Conservation (phyloP, 2,113 vertebrate genomes). For the Hymenochirus boettgeri region DNA sequence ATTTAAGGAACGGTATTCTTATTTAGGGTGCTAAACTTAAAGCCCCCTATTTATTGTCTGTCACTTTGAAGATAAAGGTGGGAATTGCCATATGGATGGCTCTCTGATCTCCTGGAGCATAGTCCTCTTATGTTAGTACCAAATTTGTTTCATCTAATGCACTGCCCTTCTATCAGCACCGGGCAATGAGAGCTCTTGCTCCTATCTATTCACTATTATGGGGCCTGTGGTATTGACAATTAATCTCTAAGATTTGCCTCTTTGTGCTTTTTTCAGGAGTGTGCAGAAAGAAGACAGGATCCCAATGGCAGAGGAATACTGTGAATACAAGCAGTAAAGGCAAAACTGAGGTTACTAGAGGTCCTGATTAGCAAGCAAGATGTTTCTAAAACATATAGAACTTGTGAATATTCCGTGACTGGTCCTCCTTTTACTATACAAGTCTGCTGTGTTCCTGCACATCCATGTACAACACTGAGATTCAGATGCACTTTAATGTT, state of each 20-base stretch:
- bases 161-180: too few relatives aligned
- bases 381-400: conserved; percentile 79
- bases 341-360: conserved; percentile 82
- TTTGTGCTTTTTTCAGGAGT: conserved; percentile 58
- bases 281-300: conserved; percentile 88
- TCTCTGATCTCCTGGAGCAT: too few relatives aligned
- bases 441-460: conserved; percentile 55
- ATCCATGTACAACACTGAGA: conserved; percentile 63
- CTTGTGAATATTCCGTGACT: conserved; percentile 35
- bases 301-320: conserved; percentile 86
- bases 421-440: conserved; percentile 32
- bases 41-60: too few relatives aligned
- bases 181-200: neutral
- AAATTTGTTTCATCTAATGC: too few relatives aligned
- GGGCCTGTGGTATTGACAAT: too few relatives aligned
- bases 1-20: too few relatives aligned
- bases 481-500: conserved; percentile 78
- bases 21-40: too few relatives aligned
- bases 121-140: too few relatives aligned
- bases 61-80: too few relatives aligned
- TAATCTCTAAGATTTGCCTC: too few relatives aligned
- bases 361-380: conserved; percentile 91
- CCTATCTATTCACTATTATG: too few relatives aligned
- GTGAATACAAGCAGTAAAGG: conserved; percentile 87
- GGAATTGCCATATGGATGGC: too few relatives aligned